A percentile compares a stretch with the other conserved stretches of the same genome.
Conservation (phyloP, 2,888 invertebrate species). For the Camponotus fellah region DNA sequence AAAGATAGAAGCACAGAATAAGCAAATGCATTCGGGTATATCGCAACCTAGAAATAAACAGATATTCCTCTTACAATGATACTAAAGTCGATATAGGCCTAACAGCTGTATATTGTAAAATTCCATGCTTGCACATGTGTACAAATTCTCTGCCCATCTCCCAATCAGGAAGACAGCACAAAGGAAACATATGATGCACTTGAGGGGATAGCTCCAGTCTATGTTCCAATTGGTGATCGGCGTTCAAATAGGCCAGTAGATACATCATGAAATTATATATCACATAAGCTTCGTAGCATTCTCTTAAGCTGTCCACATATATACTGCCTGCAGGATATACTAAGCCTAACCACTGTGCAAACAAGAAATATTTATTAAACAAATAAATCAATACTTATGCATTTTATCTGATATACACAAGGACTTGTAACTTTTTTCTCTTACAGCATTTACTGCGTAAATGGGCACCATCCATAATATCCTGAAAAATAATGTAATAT, state of each 20-base stretch:
- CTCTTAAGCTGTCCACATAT: slow-evolving; percentile 96
- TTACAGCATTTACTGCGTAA: slow-evolving; percentile 97
- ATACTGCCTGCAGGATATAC: slow-evolving; percentile 95
- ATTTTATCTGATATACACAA: not conserved
- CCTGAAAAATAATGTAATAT: slow-evolving; percentile 86
- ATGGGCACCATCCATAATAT: slow-evolving; percentile 99
- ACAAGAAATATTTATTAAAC: slow-evolving; percentile 35
- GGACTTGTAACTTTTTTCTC: slow-evolving; percentile 82
- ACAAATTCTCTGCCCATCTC: slow-evolving; percentile 97
- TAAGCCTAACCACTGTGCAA: slow-evolving; percentile 93
- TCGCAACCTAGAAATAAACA: not conserved
- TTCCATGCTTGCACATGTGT: slow-evolving; percentile 98
- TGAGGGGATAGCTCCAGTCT: slow-evolving; percentile 93
- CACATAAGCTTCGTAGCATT: slow-evolving; percentile 99
- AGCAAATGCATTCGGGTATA: not conserved
- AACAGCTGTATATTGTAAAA: slow-evolving; percentile 97
- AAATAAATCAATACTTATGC: slow-evolving; percentile 62
- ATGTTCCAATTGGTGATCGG: slow-evolving; percentile 94
- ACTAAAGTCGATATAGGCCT: slow-evolving; percentile 96
- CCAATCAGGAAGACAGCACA: slow-evolving; percentile 97
- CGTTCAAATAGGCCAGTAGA: slow-evolving; percentile 95
- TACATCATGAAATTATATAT: slow-evolving; percentile 99
- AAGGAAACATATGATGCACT: slow-evolving; percentile 95
- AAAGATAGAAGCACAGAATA: slow-evolving; percentile 76
- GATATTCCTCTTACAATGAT: slow-evolving; percentile 90